Conservation (phyloP, 92 coral and sea anemone genomes). For the Phenganax marumi region DNA sequence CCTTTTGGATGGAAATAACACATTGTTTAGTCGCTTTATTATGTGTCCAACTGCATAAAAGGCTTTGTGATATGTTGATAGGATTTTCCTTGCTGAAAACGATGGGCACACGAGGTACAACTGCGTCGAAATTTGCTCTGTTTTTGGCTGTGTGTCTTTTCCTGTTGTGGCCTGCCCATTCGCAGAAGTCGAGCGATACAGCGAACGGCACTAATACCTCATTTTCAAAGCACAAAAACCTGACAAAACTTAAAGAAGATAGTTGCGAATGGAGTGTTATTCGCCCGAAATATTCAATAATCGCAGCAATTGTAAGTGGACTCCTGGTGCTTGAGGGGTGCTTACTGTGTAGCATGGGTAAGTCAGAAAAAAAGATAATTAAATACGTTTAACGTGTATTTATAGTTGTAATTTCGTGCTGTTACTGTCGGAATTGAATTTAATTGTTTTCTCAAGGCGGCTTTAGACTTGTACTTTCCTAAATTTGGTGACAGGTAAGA, state of each 20-base stretch:
- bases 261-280: conserved; percentile 34
- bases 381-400: neutral
- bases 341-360: conserved; percentile 19
- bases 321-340: conserved; percentile 24
- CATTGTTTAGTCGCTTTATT: neutral
- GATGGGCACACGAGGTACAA: neutral
- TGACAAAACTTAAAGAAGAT: neutral
- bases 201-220: conserved; percentile 18
- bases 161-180: neutral
- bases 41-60: neutral
- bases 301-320: conserved; percentile 19
- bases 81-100: neutral
- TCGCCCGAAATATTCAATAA: conserved; percentile 27
- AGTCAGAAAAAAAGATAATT: neutral
- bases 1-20: conserved; percentile 15
- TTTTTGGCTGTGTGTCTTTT: neutral
- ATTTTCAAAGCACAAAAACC: conserved; percentile 29
- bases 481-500: neutral
- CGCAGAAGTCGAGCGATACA: neutral
- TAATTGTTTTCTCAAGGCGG: conserved; percentile 13
- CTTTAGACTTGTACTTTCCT: neutral
- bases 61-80: neutral
- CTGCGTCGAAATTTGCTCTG: neutral
- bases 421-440: neutral
- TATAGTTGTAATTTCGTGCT: neutral